Base-by-base conservation (phyloP, 2,888 invertebrate species). In the Gonocerus acuteangulatus region DNA sequence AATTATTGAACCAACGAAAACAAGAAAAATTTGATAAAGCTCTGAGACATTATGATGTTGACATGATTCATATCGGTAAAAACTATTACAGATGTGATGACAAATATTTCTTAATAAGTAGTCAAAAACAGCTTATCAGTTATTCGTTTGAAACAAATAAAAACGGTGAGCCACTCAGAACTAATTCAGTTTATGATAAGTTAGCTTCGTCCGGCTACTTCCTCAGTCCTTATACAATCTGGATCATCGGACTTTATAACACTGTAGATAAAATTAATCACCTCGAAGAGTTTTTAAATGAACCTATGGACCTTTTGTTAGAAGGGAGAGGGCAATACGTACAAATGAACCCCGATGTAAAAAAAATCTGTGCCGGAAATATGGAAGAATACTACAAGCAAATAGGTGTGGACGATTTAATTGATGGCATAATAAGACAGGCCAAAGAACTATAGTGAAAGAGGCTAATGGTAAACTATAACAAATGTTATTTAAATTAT, bases 191-290 rank as follows among this genome's bases (percentile, higher is more conserved):
- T 13, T 52, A 52, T 21, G 39, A 39, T 2, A 52, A 52, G 21
- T 36, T 52, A 1, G 34, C 16, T n/a, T 9, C 36, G 13, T 36
- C 34, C 1, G 52, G 39, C 11, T 39, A 19, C n/a, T 32, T 52
- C 19, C 22, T 52, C 2, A 52, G 52, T 19, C 52, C 52, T 2
- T 52, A 52, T 15, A 39, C 52, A 21, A 21, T 52, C 19, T 52
- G 52, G 52, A 52, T 13, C 11, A 21, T 52, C 11, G 19, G 1
- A 13, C n/a, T n/a, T n/a, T 13, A 4, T 3, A 11, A 39, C n/a
- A 3, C 39, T n/a, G n/a, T 39, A 9, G 15, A 39, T 39, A n/a
- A 4, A n/a, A n/a, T 13, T 15, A 13, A 15, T n/a, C 15, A 11
- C 15, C 39, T 39, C 3, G n/a, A 39, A 6, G n/a, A 13, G 3